Conservation (phyloP, 2,113 vertebrate species). For the Erythrocercus mccallii region DNA sequence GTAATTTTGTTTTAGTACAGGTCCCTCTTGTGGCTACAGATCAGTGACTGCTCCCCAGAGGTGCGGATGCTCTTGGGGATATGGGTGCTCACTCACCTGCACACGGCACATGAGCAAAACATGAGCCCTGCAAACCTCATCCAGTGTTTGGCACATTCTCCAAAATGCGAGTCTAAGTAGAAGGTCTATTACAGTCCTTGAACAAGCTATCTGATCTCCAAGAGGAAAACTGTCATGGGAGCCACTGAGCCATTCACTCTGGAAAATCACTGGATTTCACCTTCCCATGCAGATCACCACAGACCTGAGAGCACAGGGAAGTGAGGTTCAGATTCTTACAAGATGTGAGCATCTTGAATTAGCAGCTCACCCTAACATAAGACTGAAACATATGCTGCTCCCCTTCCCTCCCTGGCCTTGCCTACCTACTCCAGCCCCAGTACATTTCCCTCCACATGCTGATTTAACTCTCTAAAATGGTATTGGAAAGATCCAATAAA, state of each 20-base stretch:
- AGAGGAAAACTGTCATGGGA: not conserved
- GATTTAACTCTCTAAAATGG: not conserved
- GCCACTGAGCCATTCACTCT: not conserved
- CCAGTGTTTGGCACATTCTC: not conserved
- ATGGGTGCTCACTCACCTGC: not conserved
- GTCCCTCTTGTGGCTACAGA: not conserved
- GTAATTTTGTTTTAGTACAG: not conserved
- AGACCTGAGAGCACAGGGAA: not conserved
- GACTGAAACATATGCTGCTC: not conserved
- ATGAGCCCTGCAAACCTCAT: not conserved
- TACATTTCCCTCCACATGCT: not conserved
- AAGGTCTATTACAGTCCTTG: not conserved
- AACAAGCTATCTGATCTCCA: not conserved
- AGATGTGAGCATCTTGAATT: not conserved
- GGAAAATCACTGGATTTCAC: not conserved
- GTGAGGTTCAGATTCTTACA: not conserved
- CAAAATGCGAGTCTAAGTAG: not conserved
- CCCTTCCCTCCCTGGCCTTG: not conserved
- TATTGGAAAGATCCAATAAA: not conserved
- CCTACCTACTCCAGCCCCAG: not conserved
- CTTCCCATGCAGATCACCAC: not conserved
- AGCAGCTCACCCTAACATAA: not conserved
- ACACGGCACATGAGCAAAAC: rapidly evolving
- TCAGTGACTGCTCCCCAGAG: not conserved
- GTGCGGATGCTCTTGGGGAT: not conserved